phyloP scores from a whole-genome alignment of 2,888 invertebrate genomes.

The Stenichneumon culpator region DNA sequence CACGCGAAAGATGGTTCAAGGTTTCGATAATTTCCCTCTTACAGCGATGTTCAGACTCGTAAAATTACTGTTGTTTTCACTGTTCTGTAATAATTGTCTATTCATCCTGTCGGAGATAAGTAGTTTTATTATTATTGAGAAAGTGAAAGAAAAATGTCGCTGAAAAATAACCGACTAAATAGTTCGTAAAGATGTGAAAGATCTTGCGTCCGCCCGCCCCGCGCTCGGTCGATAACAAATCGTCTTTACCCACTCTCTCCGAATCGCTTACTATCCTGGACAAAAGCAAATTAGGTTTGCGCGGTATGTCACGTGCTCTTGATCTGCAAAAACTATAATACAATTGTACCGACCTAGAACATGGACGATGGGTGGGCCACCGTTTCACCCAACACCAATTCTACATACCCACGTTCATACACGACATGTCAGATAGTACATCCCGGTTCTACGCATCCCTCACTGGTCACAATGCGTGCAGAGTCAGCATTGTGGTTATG shows the following conservation, averaged over 20 bases:
- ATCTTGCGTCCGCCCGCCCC: neutral
- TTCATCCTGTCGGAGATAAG: neutral
- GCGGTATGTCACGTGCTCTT: neutral
- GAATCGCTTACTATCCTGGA: too few species aligned
- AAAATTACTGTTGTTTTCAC: neutral
- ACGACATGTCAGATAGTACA: too few species aligned
- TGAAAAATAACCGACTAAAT: neutral
- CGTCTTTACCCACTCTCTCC: too few species aligned
- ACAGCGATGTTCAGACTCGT: neutral
- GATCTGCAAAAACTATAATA: neutral
- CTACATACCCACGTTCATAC: too few species aligned
- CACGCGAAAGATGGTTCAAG: neutral
- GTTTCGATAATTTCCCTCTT: neutral
- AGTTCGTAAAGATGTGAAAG: neutral
- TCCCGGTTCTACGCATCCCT: too few species aligned
- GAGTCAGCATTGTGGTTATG: neutral
- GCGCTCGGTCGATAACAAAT: too few species aligned
- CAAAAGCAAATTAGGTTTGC: too few species aligned
- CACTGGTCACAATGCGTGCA: too few species aligned
- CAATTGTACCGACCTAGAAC: neutral
- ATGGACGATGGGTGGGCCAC: neutral
- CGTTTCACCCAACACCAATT: neutral
- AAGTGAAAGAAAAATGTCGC: neutral
- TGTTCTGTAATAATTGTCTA: neutral
- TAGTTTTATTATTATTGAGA: neutral